phyloP scores from a whole-genome alignment of 2,888 invertebrate genomes.

The Polyommatus iphigenia region DNA sequence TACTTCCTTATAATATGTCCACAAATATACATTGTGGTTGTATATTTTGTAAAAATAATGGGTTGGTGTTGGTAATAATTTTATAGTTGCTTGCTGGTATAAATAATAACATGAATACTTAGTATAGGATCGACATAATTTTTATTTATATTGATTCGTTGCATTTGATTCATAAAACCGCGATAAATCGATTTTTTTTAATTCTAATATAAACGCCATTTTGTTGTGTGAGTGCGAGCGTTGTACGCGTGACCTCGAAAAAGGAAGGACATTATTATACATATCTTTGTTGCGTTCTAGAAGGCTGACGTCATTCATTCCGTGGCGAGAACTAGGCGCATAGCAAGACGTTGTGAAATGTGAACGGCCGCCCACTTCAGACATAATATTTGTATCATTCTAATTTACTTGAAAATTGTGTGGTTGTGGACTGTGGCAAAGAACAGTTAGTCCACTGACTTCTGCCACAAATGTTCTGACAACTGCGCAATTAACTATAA shows the following conservation, averaged over 20 bases:
- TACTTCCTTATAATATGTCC: constrained; percentile 28
- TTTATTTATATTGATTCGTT: neutral
- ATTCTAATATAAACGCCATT: constrained; percentile 47
- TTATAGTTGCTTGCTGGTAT: constrained; percentile 21
- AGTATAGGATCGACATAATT: neutral
- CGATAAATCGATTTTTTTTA: constrained; percentile 35
- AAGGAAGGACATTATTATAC: constrained; percentile 62
- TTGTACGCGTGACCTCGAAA: constrained; percentile 73
- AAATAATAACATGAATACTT: neutral
- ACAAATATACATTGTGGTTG: constrained; percentile 20
- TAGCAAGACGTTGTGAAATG: constrained; percentile 77
- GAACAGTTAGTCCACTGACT: constrained; percentile 73
- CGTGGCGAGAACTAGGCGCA: constrained; percentile 62
- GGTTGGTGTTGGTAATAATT: constrained; percentile 39
- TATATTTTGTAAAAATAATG: constrained; percentile 31
- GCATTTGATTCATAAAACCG: constrained; percentile 1
- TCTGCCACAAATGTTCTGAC: constrained; percentile 71
- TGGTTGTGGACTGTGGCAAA: constrained; percentile 77
- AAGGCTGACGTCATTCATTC: constrained; percentile 75
- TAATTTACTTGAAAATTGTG: constrained; percentile 74
- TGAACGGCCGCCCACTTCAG: constrained; percentile 77
- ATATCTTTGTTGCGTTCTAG: constrained; percentile 63
- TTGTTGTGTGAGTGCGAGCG: constrained; percentile 67
- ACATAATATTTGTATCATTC: constrained; percentile 60
- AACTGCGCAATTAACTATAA: constrained; percentile 58